Evolutionary conservation across 2,888 invertebrate species (phyloP), one percentile per base, ranked within the genome.

Genomic region (Aromia moschata): DNA sequence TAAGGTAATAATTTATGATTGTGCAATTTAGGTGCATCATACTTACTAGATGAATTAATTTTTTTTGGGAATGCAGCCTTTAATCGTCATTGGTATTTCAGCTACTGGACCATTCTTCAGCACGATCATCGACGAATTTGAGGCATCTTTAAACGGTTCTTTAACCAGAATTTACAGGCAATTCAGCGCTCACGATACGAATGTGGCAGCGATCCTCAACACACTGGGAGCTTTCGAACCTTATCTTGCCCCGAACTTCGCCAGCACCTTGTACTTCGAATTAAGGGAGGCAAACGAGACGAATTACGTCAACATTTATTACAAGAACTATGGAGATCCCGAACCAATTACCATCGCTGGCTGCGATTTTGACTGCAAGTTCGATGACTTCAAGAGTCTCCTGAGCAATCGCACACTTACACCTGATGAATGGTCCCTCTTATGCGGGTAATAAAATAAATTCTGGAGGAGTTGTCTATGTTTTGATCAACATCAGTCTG

Each of bases 71-170:
- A 33, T 33, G n/a, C 33, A 33, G 3, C n/a, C 5, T 33, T 33
- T 25, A 25, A 25, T 3, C 25, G 25, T 25, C 7, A 25, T 25
- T 25, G 25, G 25, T 25, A 25, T 56, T 52, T 4, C 16, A 1
- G 84, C 83, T 71, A 73, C 79, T 0, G 87, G 87, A 10, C 7
- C 52, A 0, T 15, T 58, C 4, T 15, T 58, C 0, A 20, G 52
- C 10, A 52, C 36, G 15, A 36, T 54, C 15, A 2, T 54, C 2
- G 30, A 46, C n/a, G 16, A 31, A 17, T 46, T 55, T 30, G 53
- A 58, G n/a, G 11, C 12, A n/a, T 40, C 12, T 12, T 2, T 17
- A 0, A 36, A 56, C 18, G n/a, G 33, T 3, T 16, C 46, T n/a
- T 30, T 16, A 17, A 17, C 12, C 10, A 30, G 38, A 25, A 58